Evolutionary conservation across 1,140 invertebrate genomes (phyloP), one percentile per base, ranked within the genome.

Genomic region (Matsumurasca onukii): DNA sequence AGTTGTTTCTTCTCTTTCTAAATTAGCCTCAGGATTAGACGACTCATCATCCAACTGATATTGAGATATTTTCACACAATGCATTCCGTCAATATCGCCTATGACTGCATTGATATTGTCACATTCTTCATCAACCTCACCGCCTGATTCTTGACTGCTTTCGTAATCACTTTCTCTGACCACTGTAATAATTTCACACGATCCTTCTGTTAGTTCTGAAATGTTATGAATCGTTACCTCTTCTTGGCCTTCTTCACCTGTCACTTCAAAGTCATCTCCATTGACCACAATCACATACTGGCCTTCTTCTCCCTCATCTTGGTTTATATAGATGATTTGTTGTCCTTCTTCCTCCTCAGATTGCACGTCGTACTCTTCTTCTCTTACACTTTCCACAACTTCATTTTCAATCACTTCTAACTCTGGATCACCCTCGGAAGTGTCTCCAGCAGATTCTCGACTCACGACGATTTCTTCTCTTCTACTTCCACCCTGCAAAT

Each of bases 161-260:
- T 68, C 67, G 24, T 68, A 62, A 49, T 68, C 67, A 61, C 55
- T 68, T 63, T 68, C 57, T 49, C 57, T 68, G 1, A 49, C 45
- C 62, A 68, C 59, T 20, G 67, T 68, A 48, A 68, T 68, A 25
- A 68, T 68, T 51, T 63, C 67, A 66, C 49, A 66, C 17, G 67
- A 68, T 17, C 59, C 67, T 12, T 51, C 67, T 24, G 34, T 34
- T 20, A 62, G 31, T 24, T 68, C 52, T 45, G 52, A 22, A 20
- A 52, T n/a, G 31, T 49, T 66, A n/a, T 51, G 64, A 9, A 59
- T 59, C 22, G 20, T 34, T 17, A 34, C 31, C n/a, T 31, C 31
- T n/a, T 39, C 34, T 22, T 39, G 51, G 15, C 22, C 25, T 27
- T 29, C 17, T 22, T 45, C 34, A 30, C 49, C 29, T 1, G n/a